Base-by-base conservation (phyloP, 2,888 invertebrate species). In the Ferrisia virgata region DNA sequence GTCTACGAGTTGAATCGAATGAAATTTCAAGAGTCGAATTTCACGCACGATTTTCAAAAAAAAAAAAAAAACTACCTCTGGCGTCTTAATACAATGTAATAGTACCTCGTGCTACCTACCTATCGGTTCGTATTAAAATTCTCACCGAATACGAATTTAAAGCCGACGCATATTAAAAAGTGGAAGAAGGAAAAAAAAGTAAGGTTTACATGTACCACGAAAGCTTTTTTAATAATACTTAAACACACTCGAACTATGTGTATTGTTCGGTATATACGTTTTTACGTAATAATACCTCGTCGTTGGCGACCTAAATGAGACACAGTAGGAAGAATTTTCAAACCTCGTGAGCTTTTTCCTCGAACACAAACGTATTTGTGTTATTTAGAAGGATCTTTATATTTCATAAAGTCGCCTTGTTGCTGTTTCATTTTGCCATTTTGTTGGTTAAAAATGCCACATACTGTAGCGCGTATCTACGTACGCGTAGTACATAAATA, bases 261-360 rank as follows among this genome's bases (percentile, higher is more conserved):
- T 15, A 18, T 22, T 4, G 18, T 18, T 18, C 18, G 2, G 39
- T 39, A 53, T 53, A 64, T 5, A 28, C 18, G 47, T 11, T 47
- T n/a, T 5, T 58, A 58, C 6, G 25, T 58, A 18, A n/a, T 58
- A 58, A 22, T 53, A 53, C 22, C 18, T 53, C 18, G 53, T 53
- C 28, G 28, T 39, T 39, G n/a, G 72, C 36, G 72, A 36, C 33
- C 72, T 76, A 76, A 76, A 76, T 76, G 72, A 76, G 72, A 76
- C 72, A 76, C 36, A 76, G 36, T 36, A 76, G n/a, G 6, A 11
- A 36, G 18, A 76, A 36, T 76, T 69, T 69, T 33, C n/a, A 1
- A 31, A 3, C 11, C 15, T 0, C 8, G 69, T 4, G 31, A 69
- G 28, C n/a, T 13, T 69, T 69, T 69, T 33, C 69, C 31, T n/a